Evolutionary conservation across 2,113 vertebrate genomes (phyloP).

Genomic region (Ptilonorhynchus violaceus): DNA sequence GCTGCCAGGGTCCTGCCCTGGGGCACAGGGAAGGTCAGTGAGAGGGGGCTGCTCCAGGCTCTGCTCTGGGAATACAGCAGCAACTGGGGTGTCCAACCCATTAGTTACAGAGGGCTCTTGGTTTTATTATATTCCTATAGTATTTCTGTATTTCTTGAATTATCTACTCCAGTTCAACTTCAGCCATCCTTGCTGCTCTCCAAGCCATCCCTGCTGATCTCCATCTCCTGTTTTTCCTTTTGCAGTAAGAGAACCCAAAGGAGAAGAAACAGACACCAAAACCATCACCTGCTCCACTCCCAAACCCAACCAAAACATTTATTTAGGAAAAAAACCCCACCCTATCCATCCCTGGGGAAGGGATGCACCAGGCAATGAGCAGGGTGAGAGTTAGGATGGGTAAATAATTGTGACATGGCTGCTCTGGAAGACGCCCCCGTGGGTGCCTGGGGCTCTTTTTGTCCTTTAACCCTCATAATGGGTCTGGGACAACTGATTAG

Average conservation of each 20-base stretch:
- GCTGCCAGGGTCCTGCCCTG: not conserved
- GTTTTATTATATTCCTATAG: not conserved
- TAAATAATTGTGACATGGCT: not conserved
- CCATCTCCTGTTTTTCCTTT: not conserved
- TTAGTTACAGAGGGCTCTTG: not conserved
- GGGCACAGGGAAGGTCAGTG: not conserved
- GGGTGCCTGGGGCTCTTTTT: not conserved
- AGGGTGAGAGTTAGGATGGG: not conserved
- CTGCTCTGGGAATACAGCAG: not conserved
- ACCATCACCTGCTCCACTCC: not conserved
- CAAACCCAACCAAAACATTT: not conserved
- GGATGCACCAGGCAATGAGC: not conserved
- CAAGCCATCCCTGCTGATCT: not conserved
- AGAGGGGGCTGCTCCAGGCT: not conserved
- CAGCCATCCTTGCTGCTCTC: not conserved
- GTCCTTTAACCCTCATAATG: conserved; percentile 17
- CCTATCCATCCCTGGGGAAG: not conserved
- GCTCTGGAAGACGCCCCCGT: not conserved
- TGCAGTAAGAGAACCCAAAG: not conserved
- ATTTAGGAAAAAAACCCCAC: not conserved
- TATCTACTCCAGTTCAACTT: not conserved
- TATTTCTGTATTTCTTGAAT: not conserved
- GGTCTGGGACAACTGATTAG: not conserved
- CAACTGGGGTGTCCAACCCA: fast-evolving
- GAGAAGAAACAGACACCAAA: not conserved